These are phyloP conservation scores for Limnodromus scolopaceus DNA, from an alignment of 2,797 vertebrate species.

Conservation along the genomic window DNA sequence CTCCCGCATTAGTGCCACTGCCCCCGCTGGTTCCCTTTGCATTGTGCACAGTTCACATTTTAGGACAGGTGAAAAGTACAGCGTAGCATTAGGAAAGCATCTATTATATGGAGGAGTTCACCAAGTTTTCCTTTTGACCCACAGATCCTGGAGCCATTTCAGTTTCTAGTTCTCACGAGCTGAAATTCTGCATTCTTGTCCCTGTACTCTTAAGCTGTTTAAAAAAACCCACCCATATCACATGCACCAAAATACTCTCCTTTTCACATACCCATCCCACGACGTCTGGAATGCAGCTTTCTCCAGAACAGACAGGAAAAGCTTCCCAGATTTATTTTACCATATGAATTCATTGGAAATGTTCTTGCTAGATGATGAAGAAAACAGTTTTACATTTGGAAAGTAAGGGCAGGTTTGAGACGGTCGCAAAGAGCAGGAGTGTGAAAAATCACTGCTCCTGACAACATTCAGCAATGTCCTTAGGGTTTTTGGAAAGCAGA, in stretches of 20 bases:
- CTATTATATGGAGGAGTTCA: background rate
- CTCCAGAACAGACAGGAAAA: background rate
- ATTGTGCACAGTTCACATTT: background rate
- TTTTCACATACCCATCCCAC: background rate
- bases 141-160: background rate
- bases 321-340: background rate
- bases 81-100: background rate
- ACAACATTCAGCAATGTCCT: background rate
- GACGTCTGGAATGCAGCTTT: slow-evolving; percentile 11
- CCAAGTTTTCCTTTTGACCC: background rate
- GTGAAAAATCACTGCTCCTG: background rate
- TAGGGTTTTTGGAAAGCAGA: background rate
- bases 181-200: slow-evolving; percentile 27
- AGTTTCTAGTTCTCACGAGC: background rate
- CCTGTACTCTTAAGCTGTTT: background rate
- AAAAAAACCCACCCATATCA: background rate
- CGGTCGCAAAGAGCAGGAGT: background rate
- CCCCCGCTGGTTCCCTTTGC: background rate
- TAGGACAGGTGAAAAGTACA: background rate
- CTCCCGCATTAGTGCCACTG: background rate
- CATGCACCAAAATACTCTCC: background rate
- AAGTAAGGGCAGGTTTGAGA: background rate
- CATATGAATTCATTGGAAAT: background rate
- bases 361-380: background rate
- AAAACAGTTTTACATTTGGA: background rate